phyloP scores from a whole-genome alignment of 2,113 vertebrate genomes.

The Microcebus ravelobensis region DNA sequence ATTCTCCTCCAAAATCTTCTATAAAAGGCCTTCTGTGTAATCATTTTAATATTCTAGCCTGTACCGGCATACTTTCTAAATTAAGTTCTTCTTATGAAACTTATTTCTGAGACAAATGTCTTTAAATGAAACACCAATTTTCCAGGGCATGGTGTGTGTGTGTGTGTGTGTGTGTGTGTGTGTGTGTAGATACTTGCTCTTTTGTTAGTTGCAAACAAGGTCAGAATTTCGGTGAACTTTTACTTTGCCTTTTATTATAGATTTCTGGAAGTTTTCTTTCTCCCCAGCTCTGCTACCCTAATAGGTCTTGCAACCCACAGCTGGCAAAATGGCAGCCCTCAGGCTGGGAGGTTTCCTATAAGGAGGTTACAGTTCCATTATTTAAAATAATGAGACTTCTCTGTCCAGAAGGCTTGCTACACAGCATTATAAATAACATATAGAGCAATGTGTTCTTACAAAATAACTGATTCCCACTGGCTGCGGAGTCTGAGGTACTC shows the following conservation, averaged over 20 bases:
- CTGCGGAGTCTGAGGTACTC: accelerated
- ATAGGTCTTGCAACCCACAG: background rate
- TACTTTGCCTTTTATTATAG: background rate
- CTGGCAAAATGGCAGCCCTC: background rate
- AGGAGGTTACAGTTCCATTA: background rate
- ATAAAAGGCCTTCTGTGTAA: accelerated
- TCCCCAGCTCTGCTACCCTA: background rate
- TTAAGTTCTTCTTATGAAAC: background rate
- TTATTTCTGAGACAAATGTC: background rate
- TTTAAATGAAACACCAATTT: background rate
- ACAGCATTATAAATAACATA: accelerated
- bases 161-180: too few species aligned
- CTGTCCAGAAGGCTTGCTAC: background rate
- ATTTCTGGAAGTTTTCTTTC: background rate
- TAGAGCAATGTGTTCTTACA: accelerated
- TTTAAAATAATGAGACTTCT: background rate
- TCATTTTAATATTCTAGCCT: background rate
- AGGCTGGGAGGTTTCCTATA: accelerated
- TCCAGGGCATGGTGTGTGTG: background rate
- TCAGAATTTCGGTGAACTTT: background rate
- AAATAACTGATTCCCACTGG: accelerated
- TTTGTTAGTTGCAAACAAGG: background rate
- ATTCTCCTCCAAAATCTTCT: background rate
- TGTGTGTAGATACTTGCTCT: background rate
- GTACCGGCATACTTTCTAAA: background rate